Percentiles rank a stretch among this genome's conserved stretches.
phyloP scores from a whole-genome alignment of 2,113 vertebrate genomes.

The Sturnus vulgaris region DNA sequence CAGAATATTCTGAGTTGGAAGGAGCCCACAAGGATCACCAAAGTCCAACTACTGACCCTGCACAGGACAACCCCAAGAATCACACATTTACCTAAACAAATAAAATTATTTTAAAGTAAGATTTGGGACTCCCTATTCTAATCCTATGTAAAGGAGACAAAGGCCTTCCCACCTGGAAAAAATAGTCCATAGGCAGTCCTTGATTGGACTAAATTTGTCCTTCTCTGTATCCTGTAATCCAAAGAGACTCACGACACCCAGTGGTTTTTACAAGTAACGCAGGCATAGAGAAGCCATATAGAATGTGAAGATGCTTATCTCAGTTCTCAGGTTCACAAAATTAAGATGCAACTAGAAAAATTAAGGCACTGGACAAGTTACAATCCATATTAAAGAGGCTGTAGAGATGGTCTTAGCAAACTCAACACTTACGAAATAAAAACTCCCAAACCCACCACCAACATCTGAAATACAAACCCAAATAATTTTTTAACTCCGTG shows the following conservation, averaged over 20 bases:
- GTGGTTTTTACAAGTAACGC: constrained; percentile 13
- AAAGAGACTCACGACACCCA: constrained; percentile 48
- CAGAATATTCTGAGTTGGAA: neutral
- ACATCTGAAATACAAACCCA: neutral
- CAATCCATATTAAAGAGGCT: neutral
- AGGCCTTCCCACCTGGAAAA: neutral
- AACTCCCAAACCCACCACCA: neutral
- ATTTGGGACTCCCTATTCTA: neutral
- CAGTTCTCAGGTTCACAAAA: neutral
- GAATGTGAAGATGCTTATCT: neutral
- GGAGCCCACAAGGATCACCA: too few species aligned
- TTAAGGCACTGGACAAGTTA: neutral
- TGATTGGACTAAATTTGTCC: neutral
- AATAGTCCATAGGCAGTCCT: neutral
- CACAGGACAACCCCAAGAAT: neutral
- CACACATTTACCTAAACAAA: neutral
- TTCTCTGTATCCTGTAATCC: neutral
- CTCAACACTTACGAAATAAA: neutral
- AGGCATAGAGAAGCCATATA: neutral
- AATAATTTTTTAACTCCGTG: neutral
- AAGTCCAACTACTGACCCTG: neutral
- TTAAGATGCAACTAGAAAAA: neutral
- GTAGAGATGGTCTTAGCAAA: neutral
- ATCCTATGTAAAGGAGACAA: neutral
- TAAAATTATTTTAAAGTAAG: neutral